Percentiles rank a stretch among this genome's conserved stretches.
Evolutionary conservation across 2,797 vertebrate species (phyloP).

Genomic region (Falco rusticolus): DNA sequence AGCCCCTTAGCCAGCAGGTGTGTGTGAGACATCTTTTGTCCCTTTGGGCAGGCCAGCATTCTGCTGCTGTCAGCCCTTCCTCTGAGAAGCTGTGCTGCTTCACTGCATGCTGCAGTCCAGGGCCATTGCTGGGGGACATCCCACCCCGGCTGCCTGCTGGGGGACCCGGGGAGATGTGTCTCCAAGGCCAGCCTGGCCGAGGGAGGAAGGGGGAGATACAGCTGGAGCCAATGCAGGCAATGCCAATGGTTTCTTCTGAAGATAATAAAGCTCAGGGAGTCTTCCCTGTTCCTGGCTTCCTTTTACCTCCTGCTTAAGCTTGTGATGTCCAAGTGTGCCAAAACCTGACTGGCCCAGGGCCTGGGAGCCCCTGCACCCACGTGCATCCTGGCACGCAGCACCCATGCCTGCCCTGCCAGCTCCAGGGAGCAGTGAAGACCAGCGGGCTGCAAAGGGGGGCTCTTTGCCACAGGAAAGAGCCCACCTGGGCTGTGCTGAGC

Average conservation of each 20-base stretch:
- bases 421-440: neutral
- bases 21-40: neutral
- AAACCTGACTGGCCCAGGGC: neutral
- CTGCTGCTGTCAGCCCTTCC: neutral
- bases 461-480: neutral
- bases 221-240: rapidly evolving
- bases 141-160: neutral
- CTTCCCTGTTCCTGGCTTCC: neutral
- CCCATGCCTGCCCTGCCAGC: rapidly evolving
- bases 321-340: neutral
- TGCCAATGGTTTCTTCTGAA: neutral
- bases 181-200: neutral
- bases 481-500: neutral
- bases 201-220: too few relatives aligned
- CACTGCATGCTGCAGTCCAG: rapidly evolving
- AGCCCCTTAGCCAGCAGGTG: neutral
- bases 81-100: neutral
- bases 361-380: neutral
- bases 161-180: rapidly evolving
- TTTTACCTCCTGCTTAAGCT: neutral
- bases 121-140: neutral
- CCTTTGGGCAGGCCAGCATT: rapidly evolving
- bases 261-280: conserved; percentile 38
- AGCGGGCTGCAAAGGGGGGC: rapidly evolving
- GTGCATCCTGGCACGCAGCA: rapidly evolving